Base-by-base conservation (phyloP, 1,140 invertebrate species). In the Conus betulinus region DNA sequence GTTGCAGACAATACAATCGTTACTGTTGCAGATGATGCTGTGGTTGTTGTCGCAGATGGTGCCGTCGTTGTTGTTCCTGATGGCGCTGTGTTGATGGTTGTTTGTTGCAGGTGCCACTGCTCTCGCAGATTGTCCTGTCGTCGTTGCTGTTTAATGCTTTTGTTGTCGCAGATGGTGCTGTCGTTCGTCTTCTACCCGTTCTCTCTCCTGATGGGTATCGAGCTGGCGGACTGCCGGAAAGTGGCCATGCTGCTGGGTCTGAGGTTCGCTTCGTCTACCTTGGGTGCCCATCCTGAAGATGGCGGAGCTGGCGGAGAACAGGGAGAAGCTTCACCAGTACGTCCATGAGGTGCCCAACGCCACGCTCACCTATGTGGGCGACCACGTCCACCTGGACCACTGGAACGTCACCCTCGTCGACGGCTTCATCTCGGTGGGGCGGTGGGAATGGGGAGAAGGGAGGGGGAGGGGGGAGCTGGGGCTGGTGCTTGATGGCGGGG, bases 201-300 rank as follows among this genome's bases (percentile, higher is more conserved):
- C n/a, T 91, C 94, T 4, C 92, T 92, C 57, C 88, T 95, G n/a
- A 94, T 95, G 91, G 94, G 95, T 13, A 91, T 92, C 1, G 90
- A 92, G 63, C 86, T n/a, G n/a, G 52, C 87, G 10, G 94, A 95
- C 85, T 94, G 94, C 83, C 78, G 92, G 25, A 90, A 92, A 84
- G 92, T 95, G 11, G 95, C 94, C 0, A 89, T 93, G 79, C 91
- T 95, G 17, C 91, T 95, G 52, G 93, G 92, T 11, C 89, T 94
- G 39, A 94, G 95, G 76, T 94, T 93, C 0, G 92, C 94, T 78
- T 88, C 93, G 15, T 95, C 93, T 94, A 95, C 87, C 94, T 95
- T 74, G n/a, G n/a, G 89, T 95, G 7, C 93, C 95, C 4, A 94
- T 93, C 78, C 83, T 89, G 23, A 88, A 92, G 52, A 88, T 95